Evolutionary conservation across 1,140 invertebrate species (phyloP), one percentile per base, ranked within the genome.

Genomic region (Trinorchestia longiramus): DNA sequence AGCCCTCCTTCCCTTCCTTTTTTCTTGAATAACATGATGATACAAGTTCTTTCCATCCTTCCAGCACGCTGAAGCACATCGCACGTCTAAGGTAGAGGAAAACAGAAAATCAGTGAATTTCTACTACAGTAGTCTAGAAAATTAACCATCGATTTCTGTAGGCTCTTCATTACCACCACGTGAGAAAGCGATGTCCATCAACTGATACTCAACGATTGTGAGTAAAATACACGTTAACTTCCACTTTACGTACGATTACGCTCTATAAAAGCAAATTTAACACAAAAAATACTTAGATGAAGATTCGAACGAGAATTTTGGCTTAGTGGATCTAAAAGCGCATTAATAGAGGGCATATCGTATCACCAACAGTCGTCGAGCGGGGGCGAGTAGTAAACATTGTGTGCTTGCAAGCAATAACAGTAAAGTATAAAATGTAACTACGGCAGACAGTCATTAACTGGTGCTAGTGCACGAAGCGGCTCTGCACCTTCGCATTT

Each of bases 381-480:
- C 15, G 36, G 62, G 87, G 44, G 53, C 19, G 95, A 57, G 53
- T 28, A 44, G 28, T 95, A 45, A 43, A 47, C 23, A 43, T 11
- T 23, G 44, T 95, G 44, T 77, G 62, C 44, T 95, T 17, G 43
- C 43, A 43, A 43, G 44, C 43, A 40, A 36, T 28, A 47, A 95
- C 57, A 47, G 23, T 43, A 87, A 96, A 96, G 57, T 77, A 96
- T 28, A 77, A 77, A 77, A 77, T 77, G 62, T 77, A 77, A 3
- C 15, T 23, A 28, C 28, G 28, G 62, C 28, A 36, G 28, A 53
- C 47, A 53, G 19, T 53, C 47, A 77, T 77, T 77, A 77, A 77
- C 8, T 77, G 62, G 62, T 77, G 62, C 62, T 23, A 36, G 62
- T 77, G 62, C 62, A 15, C 62, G 62, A 77, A 77, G 62, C 28